These are phyloP conservation scores for Zelostemma sp. DNA, from an alignment of 1,140 invertebrate species.

Conservation along the genomic window DNA sequence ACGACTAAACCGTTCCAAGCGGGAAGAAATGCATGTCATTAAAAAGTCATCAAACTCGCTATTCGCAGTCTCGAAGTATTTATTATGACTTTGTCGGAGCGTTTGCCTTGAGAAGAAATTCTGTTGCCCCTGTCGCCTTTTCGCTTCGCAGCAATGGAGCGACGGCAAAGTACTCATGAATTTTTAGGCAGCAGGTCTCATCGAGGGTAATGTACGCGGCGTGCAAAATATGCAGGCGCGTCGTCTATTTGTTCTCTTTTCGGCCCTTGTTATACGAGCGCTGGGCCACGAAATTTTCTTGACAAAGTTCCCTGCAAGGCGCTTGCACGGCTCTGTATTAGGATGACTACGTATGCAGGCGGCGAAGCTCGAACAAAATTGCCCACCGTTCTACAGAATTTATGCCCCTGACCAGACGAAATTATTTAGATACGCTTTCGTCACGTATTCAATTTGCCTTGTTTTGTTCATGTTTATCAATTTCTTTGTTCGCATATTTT, in stretches of 20 bases:
- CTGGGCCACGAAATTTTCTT: conserved; percentile 32
- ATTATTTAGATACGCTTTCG: conserved; percentile 5
- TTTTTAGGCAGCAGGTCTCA: conserved; percentile 36
- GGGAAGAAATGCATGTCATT: neutral
- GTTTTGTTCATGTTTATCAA: neutral
- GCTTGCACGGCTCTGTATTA: conserved; percentile 30
- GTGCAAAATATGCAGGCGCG: conserved; percentile 42
- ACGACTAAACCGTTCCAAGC: too few species aligned
- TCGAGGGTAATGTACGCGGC: conserved; percentile 37
- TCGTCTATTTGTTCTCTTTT: conserved; percentile 4
- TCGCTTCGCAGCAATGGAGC: conserved; percentile 15
- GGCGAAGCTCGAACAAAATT: conserved; percentile 11
- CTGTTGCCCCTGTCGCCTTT: conserved; percentile 27
- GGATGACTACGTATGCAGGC: conserved; percentile 20
- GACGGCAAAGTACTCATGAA: conserved; percentile 42
- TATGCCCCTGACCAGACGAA: conserved; percentile 1
- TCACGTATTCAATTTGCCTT: neutral
- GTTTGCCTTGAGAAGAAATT: conserved; percentile 29
- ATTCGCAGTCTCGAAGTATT: neutral
- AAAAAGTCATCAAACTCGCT: neutral
- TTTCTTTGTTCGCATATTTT: neutral
- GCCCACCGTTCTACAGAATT: conserved; percentile 6
- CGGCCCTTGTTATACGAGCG: conserved; percentile 2
- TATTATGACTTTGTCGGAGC: conserved; percentile 31
- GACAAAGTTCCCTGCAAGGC: conserved; percentile 23